Evolutionary conservation across 2,113 vertebrate genomes (phyloP), one percentile per base, ranked within the genome.

Genomic region (Ammodytes marinus): DNA sequence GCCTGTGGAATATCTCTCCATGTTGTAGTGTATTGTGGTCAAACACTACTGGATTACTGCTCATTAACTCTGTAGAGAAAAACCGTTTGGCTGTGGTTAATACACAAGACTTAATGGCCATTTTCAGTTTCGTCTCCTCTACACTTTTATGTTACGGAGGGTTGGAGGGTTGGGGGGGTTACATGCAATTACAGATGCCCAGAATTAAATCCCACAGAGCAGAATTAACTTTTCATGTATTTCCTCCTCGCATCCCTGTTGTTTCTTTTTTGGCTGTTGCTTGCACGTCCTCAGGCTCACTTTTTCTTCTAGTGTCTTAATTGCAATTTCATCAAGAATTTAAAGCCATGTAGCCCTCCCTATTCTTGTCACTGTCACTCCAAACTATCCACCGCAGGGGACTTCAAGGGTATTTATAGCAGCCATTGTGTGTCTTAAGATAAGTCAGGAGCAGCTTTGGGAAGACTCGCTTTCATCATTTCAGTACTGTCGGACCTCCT

Each of bases 301-400:
- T 88, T 86, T 60, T 71, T 84, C 73, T 74, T 80, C 71, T 90
- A 69, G 76, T 86, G 74, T 88, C 85, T 88, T 92, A 93, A 94
- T 93, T 94, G 90, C 91, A 93, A 86, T 91, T 93, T 91, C 91
- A 94, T 93, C 89, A 92, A 90, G 89, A 92, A 92, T 93, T 93
- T 88, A 92, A 86, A 86, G 66, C 84, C 85, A 61, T 40, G 65
- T 55, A 76, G 67, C 69, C 66, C 42, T 84, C 57, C 60, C 84
- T 82, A 76, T 90, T 88, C 70, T 88, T 80, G 84, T 93, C 86
- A 70, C 83, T 88, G 88, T 88, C 87, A 85, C 85, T 90, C 85
- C 53, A 76, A 65, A 78, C 73, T 80, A 77, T 74, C 70, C 80
- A 80, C 87, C 74, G 61, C 64, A 43, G 69, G 80, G 69, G 84